phyloP scores from a whole-genome alignment of 30 jellyfish, hydroid and myxozoan genomes.

The Hydra vulgaris region DNA sequence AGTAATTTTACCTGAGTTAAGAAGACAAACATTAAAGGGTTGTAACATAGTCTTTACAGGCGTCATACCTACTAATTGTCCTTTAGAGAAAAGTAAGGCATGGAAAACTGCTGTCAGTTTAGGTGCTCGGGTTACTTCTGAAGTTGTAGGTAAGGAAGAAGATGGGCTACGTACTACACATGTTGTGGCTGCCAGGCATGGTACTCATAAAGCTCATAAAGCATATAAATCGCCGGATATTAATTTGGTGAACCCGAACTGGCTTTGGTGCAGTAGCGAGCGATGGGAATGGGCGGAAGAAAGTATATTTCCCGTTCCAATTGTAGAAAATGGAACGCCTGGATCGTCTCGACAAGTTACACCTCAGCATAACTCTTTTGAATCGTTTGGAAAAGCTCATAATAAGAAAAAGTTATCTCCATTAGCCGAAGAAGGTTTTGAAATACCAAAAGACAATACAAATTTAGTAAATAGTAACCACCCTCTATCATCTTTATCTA shows the following conservation, averaged over 20 bases:
- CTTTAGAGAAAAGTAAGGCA: constrained; percentile 57
- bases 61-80: constrained; percentile 70
- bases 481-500: constrained; percentile 43
- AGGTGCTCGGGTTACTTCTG: constrained; percentile 77
- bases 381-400: not conserved
- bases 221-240: constrained; percentile 55
- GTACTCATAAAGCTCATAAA: constrained; percentile 85
- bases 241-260: constrained; percentile 70
- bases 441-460: constrained; percentile 22
- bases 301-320: constrained; percentile 68
- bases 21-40: constrained; percentile 74
- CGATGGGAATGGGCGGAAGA: constrained; percentile 98
- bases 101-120: constrained; percentile 71
- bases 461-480: not conserved
- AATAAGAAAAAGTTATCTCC: constrained; percentile 13
- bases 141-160: constrained; percentile 21
- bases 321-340: constrained; percentile 38
- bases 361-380: constrained; percentile 38
- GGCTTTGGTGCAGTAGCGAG: constrained; percentile 95
- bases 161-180: constrained; percentile 48
- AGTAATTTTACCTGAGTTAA: constrained; percentile 55
- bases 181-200: constrained; percentile 93
- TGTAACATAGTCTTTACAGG: constrained; percentile 84
- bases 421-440: constrained; percentile 48
- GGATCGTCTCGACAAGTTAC: constrained; percentile 65